Percentiles rank a stretch among this genome's conserved stretches.
Conservation (phyloP, 1,140 invertebrate genomes). For the Drosophila aff. region DNA sequence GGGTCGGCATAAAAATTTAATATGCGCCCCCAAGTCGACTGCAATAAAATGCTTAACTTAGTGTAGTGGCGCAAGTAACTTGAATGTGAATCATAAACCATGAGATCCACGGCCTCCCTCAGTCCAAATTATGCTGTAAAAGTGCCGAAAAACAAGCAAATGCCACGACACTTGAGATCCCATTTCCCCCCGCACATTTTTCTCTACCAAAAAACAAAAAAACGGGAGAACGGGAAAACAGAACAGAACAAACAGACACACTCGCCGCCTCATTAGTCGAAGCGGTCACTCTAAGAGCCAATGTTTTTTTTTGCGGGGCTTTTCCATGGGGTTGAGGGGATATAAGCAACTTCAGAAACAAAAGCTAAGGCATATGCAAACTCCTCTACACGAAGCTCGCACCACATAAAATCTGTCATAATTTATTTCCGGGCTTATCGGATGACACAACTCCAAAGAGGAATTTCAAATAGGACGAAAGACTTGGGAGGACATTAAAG, state of each 20-base stretch:
- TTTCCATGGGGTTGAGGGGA: conserved; percentile 2
- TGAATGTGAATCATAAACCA: conserved; percentile 64
- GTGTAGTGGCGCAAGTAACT: conserved; percentile 35
- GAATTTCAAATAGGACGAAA: background rate
- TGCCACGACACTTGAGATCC: conserved; percentile 39
- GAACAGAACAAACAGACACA: conserved; percentile 23
- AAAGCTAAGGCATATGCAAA: conserved; percentile 22
- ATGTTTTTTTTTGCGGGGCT: background rate
- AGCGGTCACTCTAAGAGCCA: conserved; percentile 15
- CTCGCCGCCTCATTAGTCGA: conserved; percentile 61
- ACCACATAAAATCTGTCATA: conserved; percentile 12
- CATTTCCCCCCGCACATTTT: conserved; percentile 18
- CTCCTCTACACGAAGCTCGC: background rate
- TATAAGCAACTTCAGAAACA: background rate
- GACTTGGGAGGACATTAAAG: background rate
- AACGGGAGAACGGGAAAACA: background rate
- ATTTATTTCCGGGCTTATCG: conserved; percentile 28
- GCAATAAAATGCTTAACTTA: conserved; percentile 61
- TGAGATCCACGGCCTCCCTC: conserved; percentile 19
- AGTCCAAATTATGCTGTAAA: conserved; percentile 73
- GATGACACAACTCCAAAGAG: conserved; percentile 20
- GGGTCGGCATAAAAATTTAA: conserved; percentile 73
- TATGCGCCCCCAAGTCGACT: conserved; percentile 66
- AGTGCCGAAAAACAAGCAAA: conserved; percentile 56
- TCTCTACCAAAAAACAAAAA: conserved; percentile 1